Conservation (phyloP, 2,797 vertebrate genomes). For the Xenops minutus region DNA sequence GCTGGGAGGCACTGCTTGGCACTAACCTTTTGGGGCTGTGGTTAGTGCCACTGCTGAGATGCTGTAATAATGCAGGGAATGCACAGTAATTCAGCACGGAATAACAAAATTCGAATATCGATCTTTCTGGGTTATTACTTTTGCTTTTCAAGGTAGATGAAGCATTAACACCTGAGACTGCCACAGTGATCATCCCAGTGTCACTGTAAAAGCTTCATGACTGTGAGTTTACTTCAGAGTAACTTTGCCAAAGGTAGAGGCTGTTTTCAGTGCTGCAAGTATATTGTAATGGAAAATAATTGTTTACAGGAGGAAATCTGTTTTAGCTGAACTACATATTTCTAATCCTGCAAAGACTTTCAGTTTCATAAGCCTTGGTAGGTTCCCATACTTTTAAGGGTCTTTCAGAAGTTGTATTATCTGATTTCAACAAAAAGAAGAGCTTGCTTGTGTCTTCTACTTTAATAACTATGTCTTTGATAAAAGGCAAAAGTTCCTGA, state of each 20-base stretch:
- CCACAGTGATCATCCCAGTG: conserved; percentile 17
- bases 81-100: conserved; percentile 1
- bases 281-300: background rate
- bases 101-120: conserved; percentile 52
- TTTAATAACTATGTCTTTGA: background rate
- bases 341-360: background rate
- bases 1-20: background rate
- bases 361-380: background rate
- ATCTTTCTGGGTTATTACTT: conserved; percentile 58
- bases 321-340: background rate
- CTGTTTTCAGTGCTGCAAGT: background rate
- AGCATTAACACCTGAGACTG: conserved; percentile 44
- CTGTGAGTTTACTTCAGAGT: conserved; percentile 14
- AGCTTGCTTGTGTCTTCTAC: background rate
- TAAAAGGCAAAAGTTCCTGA: background rate
- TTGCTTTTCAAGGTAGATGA: conserved; percentile 66
- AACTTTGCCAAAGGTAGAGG: background rate
- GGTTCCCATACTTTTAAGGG: background rate
- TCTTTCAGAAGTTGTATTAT: background rate
- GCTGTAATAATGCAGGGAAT: conserved; percentile 10
- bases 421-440: background rate
- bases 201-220: background rate
- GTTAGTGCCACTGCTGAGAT: conserved; percentile 24
- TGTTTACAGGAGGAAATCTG: background rate
- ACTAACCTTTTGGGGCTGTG: background rate